A percentile compares a stretch with the other conserved stretches of the same genome.
Evolutionary conservation across 2,888 invertebrate species (phyloP).

Genomic region (Quadroppia sp.): DNA sequence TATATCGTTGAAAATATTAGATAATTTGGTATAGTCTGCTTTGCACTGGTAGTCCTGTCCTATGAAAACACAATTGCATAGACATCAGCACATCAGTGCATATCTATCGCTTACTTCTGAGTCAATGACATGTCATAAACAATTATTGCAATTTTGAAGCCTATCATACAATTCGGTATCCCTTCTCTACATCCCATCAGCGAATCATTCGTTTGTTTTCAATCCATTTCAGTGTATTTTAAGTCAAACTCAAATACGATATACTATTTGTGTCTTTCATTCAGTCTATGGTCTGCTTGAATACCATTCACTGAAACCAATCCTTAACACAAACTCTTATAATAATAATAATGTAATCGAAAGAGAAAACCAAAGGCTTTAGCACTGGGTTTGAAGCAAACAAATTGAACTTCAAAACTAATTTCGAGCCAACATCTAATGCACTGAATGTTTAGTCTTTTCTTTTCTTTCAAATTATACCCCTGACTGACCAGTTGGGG

Average conservation of each 20-base stretch:
- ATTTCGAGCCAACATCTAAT: not conserved
- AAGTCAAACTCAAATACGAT: not conserved
- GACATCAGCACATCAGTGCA: not conserved
- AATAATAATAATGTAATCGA: constrained; percentile 6
- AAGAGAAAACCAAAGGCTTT: constrained; percentile 4
- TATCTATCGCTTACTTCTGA: not conserved
- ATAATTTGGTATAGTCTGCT: constrained; percentile 8
- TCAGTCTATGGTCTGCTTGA: not conserved
- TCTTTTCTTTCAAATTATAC: not conserved
- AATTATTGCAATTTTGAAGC: not conserved
- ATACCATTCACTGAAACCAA: constrained; percentile 18
- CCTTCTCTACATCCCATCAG: not conserved
- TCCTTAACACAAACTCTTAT: not conserved
- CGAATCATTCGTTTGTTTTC: not conserved
- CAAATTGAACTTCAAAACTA: constrained; percentile 26
- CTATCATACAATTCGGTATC: not conserved
- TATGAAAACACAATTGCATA: not conserved
- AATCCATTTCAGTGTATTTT: not conserved
- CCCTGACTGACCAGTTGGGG: no score
- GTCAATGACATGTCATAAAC: not conserved
- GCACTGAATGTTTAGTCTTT: not conserved
- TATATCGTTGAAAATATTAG: constrained; percentile 2
- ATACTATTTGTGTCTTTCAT: not conserved
- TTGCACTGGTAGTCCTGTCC: not conserved
- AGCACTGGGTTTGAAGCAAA: not conserved